Evolutionary conservation across 1,140 invertebrate species (phyloP).

Genomic region (Platorchestia sp.): DNA sequence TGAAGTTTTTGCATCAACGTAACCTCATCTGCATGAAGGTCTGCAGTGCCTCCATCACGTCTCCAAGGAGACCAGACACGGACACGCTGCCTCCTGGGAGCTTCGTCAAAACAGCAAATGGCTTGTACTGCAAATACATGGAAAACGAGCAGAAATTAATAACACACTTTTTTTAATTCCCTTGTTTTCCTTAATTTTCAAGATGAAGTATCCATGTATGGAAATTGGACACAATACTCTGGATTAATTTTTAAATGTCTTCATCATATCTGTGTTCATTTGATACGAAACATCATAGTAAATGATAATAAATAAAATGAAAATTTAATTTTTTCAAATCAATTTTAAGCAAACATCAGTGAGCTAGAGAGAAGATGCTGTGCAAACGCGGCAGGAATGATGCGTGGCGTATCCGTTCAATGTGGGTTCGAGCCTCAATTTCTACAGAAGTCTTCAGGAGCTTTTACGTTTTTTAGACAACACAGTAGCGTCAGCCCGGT

Average conservation of each 20-base stretch:
- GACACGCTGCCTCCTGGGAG: not conserved
- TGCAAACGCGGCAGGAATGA: too few species aligned
- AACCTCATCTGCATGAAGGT: not conserved
- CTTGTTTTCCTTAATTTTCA: not conserved
- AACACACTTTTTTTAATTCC: not conserved
- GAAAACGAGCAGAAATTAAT: not conserved
- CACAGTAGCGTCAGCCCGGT: not conserved
- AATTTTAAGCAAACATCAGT: too few species aligned
- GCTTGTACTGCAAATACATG: not conserved
- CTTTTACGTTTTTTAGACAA: not conserved
- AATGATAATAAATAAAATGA: too few species aligned
- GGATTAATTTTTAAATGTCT: too few species aligned
- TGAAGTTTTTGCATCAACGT: not conserved
- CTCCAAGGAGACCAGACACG: not conserved
- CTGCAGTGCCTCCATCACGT: not conserved
- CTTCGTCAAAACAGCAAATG: not conserved
- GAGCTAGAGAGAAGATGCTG: too few species aligned
- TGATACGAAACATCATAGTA: too few species aligned
- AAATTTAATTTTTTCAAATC: too few species aligned
- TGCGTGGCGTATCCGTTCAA: not conserved
- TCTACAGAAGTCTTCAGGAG: not conserved
- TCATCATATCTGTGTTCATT: too few species aligned
- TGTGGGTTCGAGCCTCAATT: not conserved
- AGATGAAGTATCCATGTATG: not conserved
- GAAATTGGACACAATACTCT: too few species aligned